Evolutionary conservation across 2,888 invertebrate species (phyloP).

Genomic region (Auanema freiburgensis): DNA sequence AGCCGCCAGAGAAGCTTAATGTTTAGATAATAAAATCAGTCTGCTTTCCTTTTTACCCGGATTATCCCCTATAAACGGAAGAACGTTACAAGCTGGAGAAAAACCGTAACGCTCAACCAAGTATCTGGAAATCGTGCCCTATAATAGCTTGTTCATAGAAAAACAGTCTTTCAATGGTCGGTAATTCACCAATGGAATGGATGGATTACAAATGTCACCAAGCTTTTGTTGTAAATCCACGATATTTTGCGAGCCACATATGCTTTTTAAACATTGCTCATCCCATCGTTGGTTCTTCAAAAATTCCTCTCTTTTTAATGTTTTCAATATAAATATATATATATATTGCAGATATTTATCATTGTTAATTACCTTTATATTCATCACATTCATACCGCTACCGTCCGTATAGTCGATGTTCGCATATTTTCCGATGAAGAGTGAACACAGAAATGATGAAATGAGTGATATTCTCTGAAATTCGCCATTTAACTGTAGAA

Average conservation of each 20-base stretch:
- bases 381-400: conserved; percentile 92
- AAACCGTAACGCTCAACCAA: conserved; percentile 86
- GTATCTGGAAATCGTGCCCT: conserved; percentile 79
- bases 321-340: too few species aligned
- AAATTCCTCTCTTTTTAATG: neutral
- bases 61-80: conserved; percentile 94
- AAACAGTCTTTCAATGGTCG: neutral
- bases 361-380: conserved; percentile 70
- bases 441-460: conserved; percentile 86
- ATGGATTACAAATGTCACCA: conserved; percentile 12
- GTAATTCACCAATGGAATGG: conserved; percentile 6
- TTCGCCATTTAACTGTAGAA: neutral
- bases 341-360: neutral
- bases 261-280: conserved; percentile 19
- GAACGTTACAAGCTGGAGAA: conserved; percentile 77
- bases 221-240: conserved; percentile 11
- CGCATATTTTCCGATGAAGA: conserved; percentile 84
- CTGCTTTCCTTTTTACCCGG: conserved; percentile 70
- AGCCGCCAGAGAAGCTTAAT: conserved; percentile 70
- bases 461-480: conserved; percentile 84
- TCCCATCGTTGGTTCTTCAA: conserved; percentile 25
- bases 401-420: conserved; percentile 89
- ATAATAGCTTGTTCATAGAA: conserved; percentile 59
- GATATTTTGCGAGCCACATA: neutral
- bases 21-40: conserved; percentile 40